Base-by-base conservation (phyloP, 2,888 invertebrate genomes). In the Folsomia manolachei region DNA sequence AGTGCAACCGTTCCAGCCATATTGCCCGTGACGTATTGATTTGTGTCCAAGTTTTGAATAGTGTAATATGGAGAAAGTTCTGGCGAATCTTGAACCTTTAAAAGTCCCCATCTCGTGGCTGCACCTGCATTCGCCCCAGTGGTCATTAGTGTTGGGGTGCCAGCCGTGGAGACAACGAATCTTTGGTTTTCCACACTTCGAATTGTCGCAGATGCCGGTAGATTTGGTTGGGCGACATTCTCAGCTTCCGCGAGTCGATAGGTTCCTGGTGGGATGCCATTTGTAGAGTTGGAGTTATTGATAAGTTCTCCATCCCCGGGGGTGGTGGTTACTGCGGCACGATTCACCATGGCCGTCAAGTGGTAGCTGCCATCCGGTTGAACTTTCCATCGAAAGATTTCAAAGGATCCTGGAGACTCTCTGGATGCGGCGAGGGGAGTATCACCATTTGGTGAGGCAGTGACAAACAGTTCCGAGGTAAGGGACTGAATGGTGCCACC, bases 301-400 rank as follows among this genome's bases (percentile, higher is more conserved):
- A 72, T 14, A 2, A 78, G 69, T 25, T 61, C 21, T 0, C 77
- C 77, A n/a, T 26, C 23, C 0, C 61, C 74, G 14, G 66, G 64
- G 7, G 23, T 18, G 0, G 75, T 73, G 0, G 69, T 66, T 0
- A 77, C 75, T 21, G 53, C 52, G 0, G 64, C 63, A 1, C 70
- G 63, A 27, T 78, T 78, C 11, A 78, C 77, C 78, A 78, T 78
- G 1, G 78, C 78, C 0, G 74, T 78, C 21, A 78, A 53, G 4
- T 61, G 63, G 63, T 76, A 75, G 25, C 56, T 72, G 11, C n/a
- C 11, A 26, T 75, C 76, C 0, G 52, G 39, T 27, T 71, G 68
- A 1, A 7, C 18, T 0, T 65, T 26, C 78, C 78, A 78, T 62
- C 78, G 56, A 67, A 78, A 78, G 0, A 71, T 73, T 63, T 78